Evolutionary conservation across 2,888 invertebrate species (phyloP), one percentile per base, ranked within the genome.

Genomic region (Lathronympha strigana): DNA sequence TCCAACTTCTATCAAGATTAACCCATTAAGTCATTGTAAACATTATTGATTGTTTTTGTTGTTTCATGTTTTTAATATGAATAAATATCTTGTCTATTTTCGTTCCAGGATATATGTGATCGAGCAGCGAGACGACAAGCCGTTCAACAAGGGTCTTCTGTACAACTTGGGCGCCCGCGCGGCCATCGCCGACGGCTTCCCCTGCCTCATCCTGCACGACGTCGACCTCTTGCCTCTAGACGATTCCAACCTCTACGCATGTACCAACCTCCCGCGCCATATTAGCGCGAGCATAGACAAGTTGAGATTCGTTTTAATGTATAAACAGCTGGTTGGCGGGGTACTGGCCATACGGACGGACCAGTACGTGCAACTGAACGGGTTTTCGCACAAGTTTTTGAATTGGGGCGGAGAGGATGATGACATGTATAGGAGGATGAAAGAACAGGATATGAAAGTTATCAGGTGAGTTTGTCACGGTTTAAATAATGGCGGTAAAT

Each of bases 141-240:
- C 95, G 0, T 98, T 98, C 84, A 98, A 98, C 88, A 94, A 98
- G 71, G 98, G 97, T 0, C 94, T 96, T 80, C 90, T 98, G 54
- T 95, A 98, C 76, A 98, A 98, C 81, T 94, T 97, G 67, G 98
- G 98, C 0, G 97, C 95, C 1, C 89, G 93, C 43, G 95, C 95
- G 73, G 97, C 97, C 0, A 93, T 94, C 4, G 94, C 94, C 67
- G 93, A 94, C 67, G 93, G 94, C 66, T 96, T 94, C 85, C 95
- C 95, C 0, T 98, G 98, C 81, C 95, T 97, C 61, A 94, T 98
- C 66, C 95, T 98, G 71, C 98, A 98, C 78, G 98, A 98, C 81
- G 96, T 98, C 25, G 98, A 98, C 90, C 87, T 98, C 61, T 92
- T 98, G 73, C 98, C 98, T 0, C 87, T 96, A 67, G 96, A 96